Conservation (phyloP, 2,797 vertebrate species). For the Rhincodon typus region DNA sequence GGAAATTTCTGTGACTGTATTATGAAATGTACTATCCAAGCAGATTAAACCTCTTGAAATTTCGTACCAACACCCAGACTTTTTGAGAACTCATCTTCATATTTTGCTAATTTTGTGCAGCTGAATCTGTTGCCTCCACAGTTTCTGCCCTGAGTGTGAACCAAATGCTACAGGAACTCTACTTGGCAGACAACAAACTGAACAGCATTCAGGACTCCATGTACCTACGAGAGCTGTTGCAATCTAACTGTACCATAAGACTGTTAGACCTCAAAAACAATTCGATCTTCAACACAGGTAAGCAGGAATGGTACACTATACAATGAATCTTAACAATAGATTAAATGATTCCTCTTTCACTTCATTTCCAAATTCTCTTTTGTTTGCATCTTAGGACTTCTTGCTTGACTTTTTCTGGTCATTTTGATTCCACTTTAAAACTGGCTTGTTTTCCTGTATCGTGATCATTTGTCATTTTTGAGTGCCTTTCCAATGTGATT, state of each 20-base stretch:
- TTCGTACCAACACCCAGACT: neutral
- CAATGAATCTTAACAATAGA: neutral
- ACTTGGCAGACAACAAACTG: slow-evolving; percentile 57
- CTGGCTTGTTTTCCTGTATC: neutral
- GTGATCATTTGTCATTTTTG: neutral
- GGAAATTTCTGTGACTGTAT: neutral
- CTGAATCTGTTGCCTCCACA: slow-evolving; percentile 40
- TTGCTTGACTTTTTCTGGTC: neutral
- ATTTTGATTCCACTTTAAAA: neutral
- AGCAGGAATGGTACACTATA: neutral
- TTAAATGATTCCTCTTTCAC: neutral
- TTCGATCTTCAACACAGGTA: slow-evolving; percentile 55
- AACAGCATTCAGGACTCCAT: slow-evolving; percentile 66
- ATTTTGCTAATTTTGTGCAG: neutral
- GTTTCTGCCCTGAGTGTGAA: slow-evolving; percentile 59
- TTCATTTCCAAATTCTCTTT: neutral
- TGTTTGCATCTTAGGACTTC: neutral
- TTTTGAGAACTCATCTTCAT: neutral
- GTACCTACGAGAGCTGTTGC: slow-evolving; percentile 61
- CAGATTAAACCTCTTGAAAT: neutral
- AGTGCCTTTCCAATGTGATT: too few species aligned
- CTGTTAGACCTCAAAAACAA: slow-evolving; percentile 61
- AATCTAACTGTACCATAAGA: slow-evolving; percentile 55
- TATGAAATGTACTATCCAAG: neutral
- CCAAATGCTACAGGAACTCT: slow-evolving; percentile 54